Base-by-base conservation (phyloP, 2,888 invertebrate species). In the Dorcus hopei region DNA sequence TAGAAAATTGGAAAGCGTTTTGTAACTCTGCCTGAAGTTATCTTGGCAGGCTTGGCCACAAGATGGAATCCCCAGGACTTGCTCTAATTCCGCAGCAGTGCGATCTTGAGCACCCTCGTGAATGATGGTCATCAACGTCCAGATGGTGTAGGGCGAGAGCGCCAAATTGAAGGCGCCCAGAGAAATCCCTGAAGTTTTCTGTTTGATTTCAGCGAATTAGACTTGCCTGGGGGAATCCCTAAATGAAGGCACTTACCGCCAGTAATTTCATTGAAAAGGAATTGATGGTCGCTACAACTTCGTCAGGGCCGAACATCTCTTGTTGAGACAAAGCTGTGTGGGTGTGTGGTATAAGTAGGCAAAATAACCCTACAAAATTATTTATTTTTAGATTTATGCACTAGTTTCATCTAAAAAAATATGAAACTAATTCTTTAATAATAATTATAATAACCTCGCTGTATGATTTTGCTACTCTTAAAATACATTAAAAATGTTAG, bases 131-230 rank as follows among this genome's bases (percentile, higher is more conserved):
- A 88, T 69, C 1, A 85, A 76, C 0, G 85, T 82, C 87, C 88
- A 88, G 9, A 87, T 78, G 0, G 87, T 85, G 58, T 86, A 82
- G 3, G 88, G 87, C 0, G 88, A 86, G 62, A 87, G 75, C 45
- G 88, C 84, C 61, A 87, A 77, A 71, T 88, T 79, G 55, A 72
- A 49, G 3, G 66, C 60, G 41, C 71, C 68, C 0, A 70, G 71
- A 9, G 67, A 71, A 64, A 68, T 66, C 38, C 63, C 61, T 55
- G 65, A 58, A 23, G 73, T 73, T 63, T 69, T 65, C 76, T 77
- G 58, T 40, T 45, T 23, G 6, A 33, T 33, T 33, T 33, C 6
- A 33, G 7, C 26, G 26, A 33, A 33, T 33, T 33, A 33, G 26
- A 33, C 26, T 33, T 33, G 26, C 26, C 26, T 33, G 26, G 26